Percentiles rank a stretch among this genome's conserved stretches.
Conservation (phyloP, 1,140 invertebrate genomes). For the Drosophila bocki region DNA sequence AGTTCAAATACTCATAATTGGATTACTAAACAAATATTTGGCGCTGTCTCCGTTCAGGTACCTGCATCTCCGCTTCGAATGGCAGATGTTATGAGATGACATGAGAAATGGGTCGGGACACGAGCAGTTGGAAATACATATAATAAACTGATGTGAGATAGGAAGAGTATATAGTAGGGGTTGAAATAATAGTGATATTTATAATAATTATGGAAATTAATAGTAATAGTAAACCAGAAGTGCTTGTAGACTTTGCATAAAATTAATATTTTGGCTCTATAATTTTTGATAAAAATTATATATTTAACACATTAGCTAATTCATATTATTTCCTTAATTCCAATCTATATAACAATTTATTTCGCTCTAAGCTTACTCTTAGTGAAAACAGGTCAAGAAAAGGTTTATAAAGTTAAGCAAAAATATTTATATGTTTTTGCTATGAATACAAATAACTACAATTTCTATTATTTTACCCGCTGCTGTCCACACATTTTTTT, state of each 20-base stretch:
- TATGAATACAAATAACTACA: not conserved
- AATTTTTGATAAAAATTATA: not conserved
- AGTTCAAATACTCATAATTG: constrained; percentile 30
- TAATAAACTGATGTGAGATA: constrained; percentile 3
- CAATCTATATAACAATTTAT: too few species aligned
- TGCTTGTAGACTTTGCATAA: not conserved
- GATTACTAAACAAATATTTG: constrained; percentile 31
- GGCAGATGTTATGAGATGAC: constrained; percentile 16
- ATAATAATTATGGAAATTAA: not conserved
- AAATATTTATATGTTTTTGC: not conserved
- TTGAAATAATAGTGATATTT: too few species aligned
- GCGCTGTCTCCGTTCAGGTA: constrained; percentile 12
- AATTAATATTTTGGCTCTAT: not conserved
- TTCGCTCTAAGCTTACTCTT: too few species aligned
- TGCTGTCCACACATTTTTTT: not conserved
- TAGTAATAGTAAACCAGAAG: not conserved
- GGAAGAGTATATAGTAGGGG: not conserved
- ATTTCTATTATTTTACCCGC: not conserved
- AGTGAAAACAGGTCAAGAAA: not conserved
- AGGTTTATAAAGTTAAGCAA: not conserved
- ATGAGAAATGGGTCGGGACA: constrained; percentile 29
- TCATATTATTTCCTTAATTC: not conserved
- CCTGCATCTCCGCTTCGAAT: constrained; percentile 22
- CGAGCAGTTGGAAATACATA: not conserved
- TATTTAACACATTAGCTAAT: not conserved